Evolutionary conservation across 2,113 vertebrate genomes (phyloP), one percentile per base, ranked within the genome.

Genomic region (Elanoides forficatus): DNA sequence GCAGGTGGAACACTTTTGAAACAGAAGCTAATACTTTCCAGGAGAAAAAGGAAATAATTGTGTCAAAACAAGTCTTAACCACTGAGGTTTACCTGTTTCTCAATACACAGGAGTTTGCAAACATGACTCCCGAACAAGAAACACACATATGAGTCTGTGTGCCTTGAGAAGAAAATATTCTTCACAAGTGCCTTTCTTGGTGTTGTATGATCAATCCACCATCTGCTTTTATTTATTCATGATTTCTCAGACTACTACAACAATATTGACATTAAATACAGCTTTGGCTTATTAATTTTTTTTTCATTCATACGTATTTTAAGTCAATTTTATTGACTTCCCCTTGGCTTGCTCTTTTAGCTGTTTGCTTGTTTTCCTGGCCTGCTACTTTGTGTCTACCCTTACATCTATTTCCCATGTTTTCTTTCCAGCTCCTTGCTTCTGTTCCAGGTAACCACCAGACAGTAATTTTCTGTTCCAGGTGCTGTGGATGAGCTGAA

Each of bases 161-260:
- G 79, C 62, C 67, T 93, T 15, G 47, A 94, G 91, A 96, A 86
- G 93, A 70, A 93, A 93, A 94, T 68, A 75, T 45, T 75, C 74
- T 92, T 95, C 84, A 88, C 91, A 93, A 94, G 92, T 88, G 88
- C 71, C 52, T 94, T 95, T 91, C 88, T 88, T 88, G 92, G 60
- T 93, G 94, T 60, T 93, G 91, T 56, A 93, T 93, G 83, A 98
- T 97, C 97, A 94, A 87, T 94, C 52, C 66, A 86, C 91, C 95
- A 95, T 94, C 96, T 97, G 96, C 56, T 97, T 66, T 93, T 96
- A 94, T 97, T 97, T 98, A 96, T 97, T 96, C 92, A 96, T 92
- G 65, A 74, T 89, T 96, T 95, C 93, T 83, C 94, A 97, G 88
- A 81, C 81, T 86, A 66, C 80, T 75, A 88, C 95, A 97, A 92